phyloP scores from a whole-genome alignment of 2,113 vertebrate genomes.

The Gorilla gorilla region DNA sequence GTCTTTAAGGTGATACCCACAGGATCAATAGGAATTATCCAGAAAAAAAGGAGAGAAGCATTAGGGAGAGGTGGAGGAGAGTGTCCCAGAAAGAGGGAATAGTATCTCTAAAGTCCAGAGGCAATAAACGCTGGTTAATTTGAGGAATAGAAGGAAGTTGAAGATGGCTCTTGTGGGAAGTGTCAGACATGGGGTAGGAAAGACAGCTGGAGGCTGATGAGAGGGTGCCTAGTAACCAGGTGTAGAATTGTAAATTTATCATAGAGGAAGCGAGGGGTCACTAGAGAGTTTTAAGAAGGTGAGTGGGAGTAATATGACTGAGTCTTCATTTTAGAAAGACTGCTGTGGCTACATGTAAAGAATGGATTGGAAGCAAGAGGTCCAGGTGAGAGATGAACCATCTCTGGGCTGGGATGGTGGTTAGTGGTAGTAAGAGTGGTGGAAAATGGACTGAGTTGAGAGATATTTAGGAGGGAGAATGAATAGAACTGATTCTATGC shows the following conservation, averaged over 20 bases:
- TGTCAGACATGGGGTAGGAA: background rate
- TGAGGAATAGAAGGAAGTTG: background rate
- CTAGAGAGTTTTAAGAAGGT: conserved; percentile 16
- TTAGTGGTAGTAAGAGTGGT: background rate
- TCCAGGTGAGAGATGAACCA: background rate
- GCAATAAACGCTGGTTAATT: background rate
- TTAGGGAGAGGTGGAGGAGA: background rate
- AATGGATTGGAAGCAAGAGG: background rate
- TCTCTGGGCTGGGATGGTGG: background rate
- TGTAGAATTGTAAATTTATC: background rate
- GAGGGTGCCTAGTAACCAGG: background rate
- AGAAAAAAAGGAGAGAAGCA: background rate
- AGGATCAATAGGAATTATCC: background rate
- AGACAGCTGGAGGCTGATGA: background rate
- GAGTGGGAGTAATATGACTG: background rate
- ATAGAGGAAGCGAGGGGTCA: background rate
- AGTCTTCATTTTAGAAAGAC: background rate
- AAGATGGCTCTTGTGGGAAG: background rate
- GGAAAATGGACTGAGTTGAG: background rate
- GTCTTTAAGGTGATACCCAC: background rate
- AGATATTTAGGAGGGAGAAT: background rate
- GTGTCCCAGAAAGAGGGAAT: background rate
- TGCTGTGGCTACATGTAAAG: background rate
- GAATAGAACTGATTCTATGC: background rate
- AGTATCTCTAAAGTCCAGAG: background rate